These are phyloP conservation scores for Andinoacara biseriatus DNA, from an alignment of 2,113 vertebrate species.

Conservation along the genomic window DNA sequence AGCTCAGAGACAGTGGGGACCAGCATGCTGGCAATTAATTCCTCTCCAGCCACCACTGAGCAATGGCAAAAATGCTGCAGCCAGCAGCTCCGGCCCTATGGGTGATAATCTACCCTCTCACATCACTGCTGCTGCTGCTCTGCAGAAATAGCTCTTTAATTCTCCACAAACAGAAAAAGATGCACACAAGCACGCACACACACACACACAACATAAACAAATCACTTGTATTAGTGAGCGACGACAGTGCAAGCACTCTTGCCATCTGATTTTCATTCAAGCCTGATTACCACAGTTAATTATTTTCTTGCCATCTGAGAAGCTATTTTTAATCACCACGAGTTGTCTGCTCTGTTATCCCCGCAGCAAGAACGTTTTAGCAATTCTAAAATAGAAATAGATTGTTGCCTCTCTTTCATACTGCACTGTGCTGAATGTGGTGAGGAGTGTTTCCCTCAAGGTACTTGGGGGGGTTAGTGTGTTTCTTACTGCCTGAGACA, in stretches of 20 bases:
- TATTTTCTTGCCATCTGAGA: constrained; percentile 17
- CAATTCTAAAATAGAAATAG: constrained; percentile 22
- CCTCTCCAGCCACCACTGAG: constrained; percentile 44
- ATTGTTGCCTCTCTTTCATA: neutral
- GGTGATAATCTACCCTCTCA: constrained; percentile 45
- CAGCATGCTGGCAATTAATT: constrained; percentile 50
- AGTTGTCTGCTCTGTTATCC: constrained; percentile 12
- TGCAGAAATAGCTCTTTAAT: constrained; percentile 37
- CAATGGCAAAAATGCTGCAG: constrained; percentile 63
- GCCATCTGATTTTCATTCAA: constrained; percentile 9
- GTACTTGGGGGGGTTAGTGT: neutral
- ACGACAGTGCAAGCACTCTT: neutral
- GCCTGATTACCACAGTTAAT: constrained; percentile 18
- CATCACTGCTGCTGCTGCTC: constrained; percentile 34
- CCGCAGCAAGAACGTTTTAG: constrained; percentile 19
- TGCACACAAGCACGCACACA: neutral
- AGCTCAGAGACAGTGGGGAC: constrained; percentile 55
- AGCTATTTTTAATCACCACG: constrained; percentile 11
- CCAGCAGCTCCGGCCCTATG: constrained; percentile 37
- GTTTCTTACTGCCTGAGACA: constrained; percentile 1
- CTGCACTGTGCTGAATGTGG: neutral
- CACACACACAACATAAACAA: neutral
- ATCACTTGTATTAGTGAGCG: neutral
- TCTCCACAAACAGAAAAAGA: constrained; percentile 13
- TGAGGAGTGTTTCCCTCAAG: constrained; percentile 8